Percentiles rank a stretch among this genome's conserved stretches.
These are phyloP conservation scores for Troilus luridus DNA, from an alignment of 2,888 invertebrate species.

Conservation along the genomic window DNA sequence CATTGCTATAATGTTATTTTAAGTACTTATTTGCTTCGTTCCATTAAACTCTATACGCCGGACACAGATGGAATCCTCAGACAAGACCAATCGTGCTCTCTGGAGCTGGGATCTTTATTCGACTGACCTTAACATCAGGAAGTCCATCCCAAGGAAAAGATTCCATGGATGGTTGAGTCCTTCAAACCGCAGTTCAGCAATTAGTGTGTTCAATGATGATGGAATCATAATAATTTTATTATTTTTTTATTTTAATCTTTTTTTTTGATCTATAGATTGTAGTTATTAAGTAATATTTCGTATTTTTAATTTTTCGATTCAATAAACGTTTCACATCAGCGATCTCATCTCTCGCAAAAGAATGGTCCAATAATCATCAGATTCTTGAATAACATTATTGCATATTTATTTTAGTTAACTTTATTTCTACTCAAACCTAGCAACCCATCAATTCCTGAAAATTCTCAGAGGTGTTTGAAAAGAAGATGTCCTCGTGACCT, in stretches of 20 bases:
- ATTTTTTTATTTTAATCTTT: neutral
- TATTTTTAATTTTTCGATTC: neutral
- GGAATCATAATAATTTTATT: neutral
- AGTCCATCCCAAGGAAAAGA: conserved; percentile 15
- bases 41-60: neutral
- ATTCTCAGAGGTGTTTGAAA: too few species aligned
- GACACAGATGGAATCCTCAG: neutral
- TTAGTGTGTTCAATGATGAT: neutral
- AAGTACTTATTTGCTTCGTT: neutral
- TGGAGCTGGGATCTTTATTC: neutral
- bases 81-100: neutral
- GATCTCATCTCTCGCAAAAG: neutral
- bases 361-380: too few species aligned
- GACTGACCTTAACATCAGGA: neutral
- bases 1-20: neutral
- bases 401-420: too few species aligned
- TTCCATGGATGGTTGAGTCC: neutral
- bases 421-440: too few species aligned
- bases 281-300: neutral
- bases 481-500: too few species aligned
- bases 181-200: neutral
- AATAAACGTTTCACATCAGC: neutral
- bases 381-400: too few species aligned
- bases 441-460: too few species aligned
- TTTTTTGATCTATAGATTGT: neutral